Base-by-base conservation (phyloP, 2,888 invertebrate genomes). In the Bombylius major region DNA sequence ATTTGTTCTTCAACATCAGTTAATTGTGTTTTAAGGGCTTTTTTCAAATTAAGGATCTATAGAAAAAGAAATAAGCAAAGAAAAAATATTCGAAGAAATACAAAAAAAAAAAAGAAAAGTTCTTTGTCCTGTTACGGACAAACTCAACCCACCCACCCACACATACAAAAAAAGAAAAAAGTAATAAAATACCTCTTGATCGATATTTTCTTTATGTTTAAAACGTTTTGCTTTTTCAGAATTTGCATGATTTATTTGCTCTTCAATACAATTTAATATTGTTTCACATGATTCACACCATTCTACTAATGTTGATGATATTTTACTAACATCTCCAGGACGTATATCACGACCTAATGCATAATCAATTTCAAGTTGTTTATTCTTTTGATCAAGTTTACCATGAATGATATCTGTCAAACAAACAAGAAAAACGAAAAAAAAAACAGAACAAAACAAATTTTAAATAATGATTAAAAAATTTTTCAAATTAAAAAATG, bases 311-410 rank as follows among this genome's bases (percentile, higher is more conserved):
- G 89, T 90, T 58, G 84, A 82, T 0, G 89, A 84, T 51, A 96
- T 92, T 56, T 84, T 79, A 12, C 84, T 80, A 0, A 95, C 82
- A 68, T 94, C 91, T 53, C 87, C 89, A 0, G 87, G 82, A 44
- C 87, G 82, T 39, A 96, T 94, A 68, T 98, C 97, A 23, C 97
- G 79, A 0, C 96, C 96, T 44, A 96, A 82, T 0, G 96, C 93
- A 65, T 89, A 94, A 70, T 97, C 96, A 1, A 97, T 87, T 75
- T 97, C 96, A 45, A 97, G 78, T 61, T 89, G 87, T 63, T 89
- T 89, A 72, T 94, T 92, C 68, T 92, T 91, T 71, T 97, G 97
- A 73, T 97, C 97, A 62, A 98, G 76, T 75, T 96, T 97, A 4
- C 96, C 97, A 63, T 91, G 91, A 64, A 96, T 93, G 62, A 97